Evolutionary conservation across 2,888 invertebrate genomes (phyloP), one percentile per base, ranked within the genome.

Genomic region (Xestia ashworthii): DNA sequence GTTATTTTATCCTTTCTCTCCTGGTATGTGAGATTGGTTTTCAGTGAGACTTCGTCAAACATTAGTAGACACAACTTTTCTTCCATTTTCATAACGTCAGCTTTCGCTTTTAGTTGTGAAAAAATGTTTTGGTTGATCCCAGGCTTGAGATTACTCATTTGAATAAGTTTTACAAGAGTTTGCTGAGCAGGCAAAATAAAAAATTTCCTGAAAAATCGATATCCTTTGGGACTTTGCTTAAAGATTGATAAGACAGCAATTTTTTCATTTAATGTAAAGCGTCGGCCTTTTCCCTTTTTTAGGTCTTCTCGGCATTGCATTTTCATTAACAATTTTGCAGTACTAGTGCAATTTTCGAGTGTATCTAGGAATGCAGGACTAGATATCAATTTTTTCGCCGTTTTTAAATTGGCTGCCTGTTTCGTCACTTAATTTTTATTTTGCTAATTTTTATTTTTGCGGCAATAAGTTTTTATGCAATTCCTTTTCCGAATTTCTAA

Each of bases 31-130:
- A 88, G 53, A 5, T 83, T 82, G 38, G 82, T 60, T 12, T 66
- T 76, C 1, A 87, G n/a, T 76, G 77, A 53, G 79, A 90, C 88
- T 80, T 90, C 88, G 25, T 89, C 90, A 80, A 90, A 90, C 25
- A 89, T 5, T 1, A 90, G 5, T 9, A 88, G 32, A 65, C 89
- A 89, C 22, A 89, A 38, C 73, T 75, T 81, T 16, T 89, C 58
- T 71, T 78, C 48, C 0, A 5, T 6, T 76, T 81, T 86, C 87
- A 88, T 88, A 22, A 78, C 71, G 19, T 78, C 69, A 8, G 80
- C 72, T 67, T 76, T 78, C 48, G 75, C 71, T 69, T 87, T 86
- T 14, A 89, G 11, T 80, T 87, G 87, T 3, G 2, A 8, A 60
- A 89, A 76, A 48, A 89, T 76, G 32, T 85, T 89, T 82, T 85